Percentiles rank a stretch among this genome's conserved stretches.
These are phyloP conservation scores for Colinus virginianus DNA, from an alignment of 2,113 vertebrate genomes.

Conservation along the genomic window DNA sequence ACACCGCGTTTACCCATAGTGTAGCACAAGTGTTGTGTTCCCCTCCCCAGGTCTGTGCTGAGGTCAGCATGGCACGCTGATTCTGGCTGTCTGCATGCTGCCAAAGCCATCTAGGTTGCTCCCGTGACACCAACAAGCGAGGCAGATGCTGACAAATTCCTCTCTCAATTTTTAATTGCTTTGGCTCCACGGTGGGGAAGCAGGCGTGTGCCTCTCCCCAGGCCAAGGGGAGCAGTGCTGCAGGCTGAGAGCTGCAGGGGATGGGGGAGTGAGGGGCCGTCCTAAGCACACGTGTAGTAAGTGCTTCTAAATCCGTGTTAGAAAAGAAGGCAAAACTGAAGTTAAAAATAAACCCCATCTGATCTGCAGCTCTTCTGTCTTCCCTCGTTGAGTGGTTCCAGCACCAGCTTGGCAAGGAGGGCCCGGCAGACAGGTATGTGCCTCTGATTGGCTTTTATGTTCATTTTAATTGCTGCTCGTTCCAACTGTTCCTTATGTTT, in stretches of 20 bases:
- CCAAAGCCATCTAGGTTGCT: neutral
- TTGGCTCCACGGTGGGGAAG: neutral
- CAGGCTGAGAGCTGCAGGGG: neutral
- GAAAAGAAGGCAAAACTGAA: neutral
- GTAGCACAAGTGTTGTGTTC: neutral
- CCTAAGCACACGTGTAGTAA: neutral
- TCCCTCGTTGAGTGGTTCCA: neutral
- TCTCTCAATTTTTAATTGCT: neutral
- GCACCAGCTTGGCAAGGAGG: neutral
- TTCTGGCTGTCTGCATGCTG: neutral
- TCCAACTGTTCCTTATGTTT: neutral
- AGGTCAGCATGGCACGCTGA: neutral
- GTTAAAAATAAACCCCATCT: neutral
- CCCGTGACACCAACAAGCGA: neutral
- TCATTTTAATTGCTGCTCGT: neutral
- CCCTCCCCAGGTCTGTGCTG: neutral
- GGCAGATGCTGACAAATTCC: neutral
- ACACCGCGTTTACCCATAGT: neutral
- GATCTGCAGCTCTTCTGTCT: neutral
- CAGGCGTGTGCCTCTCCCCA: neutral
- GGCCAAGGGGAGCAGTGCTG: neutral
- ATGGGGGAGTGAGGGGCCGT: neutral
- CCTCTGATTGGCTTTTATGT: neutral
- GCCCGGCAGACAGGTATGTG: neutral
- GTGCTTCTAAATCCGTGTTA: neutral